phyloP scores from a whole-genome alignment of 2,113 vertebrate species.

The Xiphophorus couchianus region DNA sequence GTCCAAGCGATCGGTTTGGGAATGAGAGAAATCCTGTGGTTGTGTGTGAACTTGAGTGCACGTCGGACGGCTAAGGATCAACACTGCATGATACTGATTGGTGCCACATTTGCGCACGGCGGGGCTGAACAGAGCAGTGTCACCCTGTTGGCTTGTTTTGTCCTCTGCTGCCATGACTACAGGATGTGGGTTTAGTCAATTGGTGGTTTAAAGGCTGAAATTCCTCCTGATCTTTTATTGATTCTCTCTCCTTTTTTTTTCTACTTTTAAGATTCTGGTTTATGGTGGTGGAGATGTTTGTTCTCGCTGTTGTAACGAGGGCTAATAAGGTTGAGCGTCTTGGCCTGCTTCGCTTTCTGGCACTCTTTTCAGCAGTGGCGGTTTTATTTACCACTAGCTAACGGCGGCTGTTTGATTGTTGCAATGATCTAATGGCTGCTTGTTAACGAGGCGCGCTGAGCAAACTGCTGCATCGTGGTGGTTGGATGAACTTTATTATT shows the following conservation, averaged over 20 bases:
- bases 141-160: neutral
- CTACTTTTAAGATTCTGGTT: constrained; percentile 37
- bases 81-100: constrained; percentile 60
- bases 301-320: neutral
- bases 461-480: constrained; percentile 39
- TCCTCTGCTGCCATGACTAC: constrained; percentile 11
- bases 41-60: constrained; percentile 35
- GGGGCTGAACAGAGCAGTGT: constrained; percentile 24
- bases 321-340: neutral
- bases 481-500: constrained; percentile 17
- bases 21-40: constrained; percentile 5
- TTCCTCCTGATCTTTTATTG: neutral
- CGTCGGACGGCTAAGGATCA: constrained; percentile 61
- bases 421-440: constrained; percentile 51
- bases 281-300: constrained; percentile 22
- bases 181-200: constrained; percentile 26
- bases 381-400: constrained; percentile 38
- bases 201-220: constrained; percentile 10
- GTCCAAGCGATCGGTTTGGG: constrained; percentile 25
- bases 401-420: constrained; percentile 58
- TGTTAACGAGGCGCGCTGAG: constrained; percentile 32
- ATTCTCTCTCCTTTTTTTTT: neutral
- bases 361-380: constrained; percentile 38
- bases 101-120: constrained; percentile 36
- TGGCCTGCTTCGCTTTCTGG: constrained; percentile 66